Percentiles rank a stretch among this genome's conserved stretches.
These are phyloP conservation scores for Triplophysa rosa DNA, from an alignment of 2,113 vertebrate genomes.

Conservation along the genomic window DNA sequence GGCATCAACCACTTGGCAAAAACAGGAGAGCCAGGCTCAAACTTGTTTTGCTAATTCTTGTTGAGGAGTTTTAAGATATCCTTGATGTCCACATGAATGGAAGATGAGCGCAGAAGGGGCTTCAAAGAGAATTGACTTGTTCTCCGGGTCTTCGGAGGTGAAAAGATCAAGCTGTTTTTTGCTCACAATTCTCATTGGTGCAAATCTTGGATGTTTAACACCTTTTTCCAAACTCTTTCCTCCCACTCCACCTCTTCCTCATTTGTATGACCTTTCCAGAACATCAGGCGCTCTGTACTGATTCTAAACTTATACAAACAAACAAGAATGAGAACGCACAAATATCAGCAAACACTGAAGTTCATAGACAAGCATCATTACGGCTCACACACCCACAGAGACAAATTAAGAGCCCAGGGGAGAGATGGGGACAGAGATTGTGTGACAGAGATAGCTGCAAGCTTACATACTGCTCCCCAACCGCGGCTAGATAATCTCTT, in stretches of 20 bases:
- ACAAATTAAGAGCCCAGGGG: not conserved
- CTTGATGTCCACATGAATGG: too few relatives aligned
- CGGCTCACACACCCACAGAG: slow-evolving; percentile 7
- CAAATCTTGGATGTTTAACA: too few relatives aligned
- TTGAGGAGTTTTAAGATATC: too few relatives aligned
- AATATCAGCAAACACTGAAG: not conserved
- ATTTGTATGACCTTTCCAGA: not conserved
- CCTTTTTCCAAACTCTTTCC: not conserved
- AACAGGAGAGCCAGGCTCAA: too few relatives aligned
- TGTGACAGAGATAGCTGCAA: not conserved
- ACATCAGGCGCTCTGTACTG: not conserved
- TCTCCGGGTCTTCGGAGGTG: too few relatives aligned
- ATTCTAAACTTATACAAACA: not conserved
- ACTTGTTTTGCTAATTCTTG: too few relatives aligned
- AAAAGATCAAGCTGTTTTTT: not conserved
- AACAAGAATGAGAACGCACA: not conserved
- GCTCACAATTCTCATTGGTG: not conserved
- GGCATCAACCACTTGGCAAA: too few relatives aligned
- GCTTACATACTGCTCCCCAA: not conserved
- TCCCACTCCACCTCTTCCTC: not conserved
- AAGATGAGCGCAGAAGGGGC: too few relatives aligned
- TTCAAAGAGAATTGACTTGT: too few relatives aligned
- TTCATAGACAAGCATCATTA: not conserved
- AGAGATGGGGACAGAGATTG: not conserved
- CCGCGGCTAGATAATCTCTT: not conserved